Evolutionary conservation across 2,888 invertebrate species (phyloP), one percentile per base, ranked within the genome.

Genomic region (Clistopyga incitator): DNA sequence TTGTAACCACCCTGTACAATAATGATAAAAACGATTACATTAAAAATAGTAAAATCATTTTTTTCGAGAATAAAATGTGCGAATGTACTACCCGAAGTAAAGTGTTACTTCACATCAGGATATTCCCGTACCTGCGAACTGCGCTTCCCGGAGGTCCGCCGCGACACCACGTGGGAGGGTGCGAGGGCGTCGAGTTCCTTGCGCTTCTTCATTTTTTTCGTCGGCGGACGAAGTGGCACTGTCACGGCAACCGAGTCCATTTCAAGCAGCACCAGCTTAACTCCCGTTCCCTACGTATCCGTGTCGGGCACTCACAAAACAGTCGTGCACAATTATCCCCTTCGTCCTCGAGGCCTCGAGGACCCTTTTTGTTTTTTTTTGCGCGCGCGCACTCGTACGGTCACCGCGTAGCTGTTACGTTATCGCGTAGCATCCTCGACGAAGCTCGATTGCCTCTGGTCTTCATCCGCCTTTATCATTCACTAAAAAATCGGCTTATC

Each of bases 181-280:
- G 96, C 96, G 76, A 97, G 93, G 59, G 97, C 97, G 92, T 97
- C 97, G 88, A 97, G 93, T 92, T 97, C 96, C 90, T 96, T 95
- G 86, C 97, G 95, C 91, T 97, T 97, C 90, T 96, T 94, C 96
- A 97, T 96, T 94, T 96, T 96, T 93, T 97, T 97, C 87, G 94
- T 94, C 83, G 93, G 93, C 59, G 94, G 94, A 84, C 94, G 94
- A 84, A 94, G 94, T 92, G 94, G 96, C 93, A 94, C 96, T 91
- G 93, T 96, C 93, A 95, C 96, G 93, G 91, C 95, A 92, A 94
- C 95, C 93, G 94, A 95, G 94, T 95, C 95, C 94, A 95, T 94
- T 89, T 93, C 90, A 90, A 91, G 87, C 84, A 88, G 86, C 84
- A 89, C 89, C 85, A 86, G 84, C 64, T 86, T 89, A 52, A 56